Evolutionary conservation across 1,140 invertebrate species (phyloP).

Genomic region (Brachionus angularis): DNA sequence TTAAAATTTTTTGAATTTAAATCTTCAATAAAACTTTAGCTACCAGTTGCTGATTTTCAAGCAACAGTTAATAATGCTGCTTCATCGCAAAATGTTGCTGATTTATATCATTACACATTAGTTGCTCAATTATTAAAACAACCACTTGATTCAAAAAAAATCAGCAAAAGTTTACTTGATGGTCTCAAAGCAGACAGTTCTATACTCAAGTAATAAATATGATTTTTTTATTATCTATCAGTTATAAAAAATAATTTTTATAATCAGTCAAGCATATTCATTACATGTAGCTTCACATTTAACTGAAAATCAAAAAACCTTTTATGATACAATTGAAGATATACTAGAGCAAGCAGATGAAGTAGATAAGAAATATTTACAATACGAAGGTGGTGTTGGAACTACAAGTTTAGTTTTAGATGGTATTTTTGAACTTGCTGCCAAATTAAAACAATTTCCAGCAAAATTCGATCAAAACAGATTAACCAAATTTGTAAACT

Average conservation of each 20-base stretch:
- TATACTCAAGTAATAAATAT: constrained; percentile 16
- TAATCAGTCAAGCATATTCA: constrained; percentile 72
- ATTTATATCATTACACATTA: constrained; percentile 22
- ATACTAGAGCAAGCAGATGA: constrained; percentile 88
- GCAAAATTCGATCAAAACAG: constrained; percentile 66
- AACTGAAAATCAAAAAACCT: constrained; percentile 62
- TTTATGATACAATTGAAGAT: constrained; percentile 77
- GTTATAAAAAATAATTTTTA: not conserved
- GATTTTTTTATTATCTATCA: not conserved
- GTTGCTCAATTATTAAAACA: not conserved
- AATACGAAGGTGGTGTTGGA: constrained; percentile 84
- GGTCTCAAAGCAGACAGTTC: constrained; percentile 40
- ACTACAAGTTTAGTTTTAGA: constrained; percentile 67
- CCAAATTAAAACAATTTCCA: constrained; percentile 66
- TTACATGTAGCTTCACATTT: constrained; percentile 72
- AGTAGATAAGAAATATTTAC: constrained; percentile 73
- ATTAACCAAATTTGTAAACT: constrained; percentile 81
- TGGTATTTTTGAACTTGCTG: constrained; percentile 70
- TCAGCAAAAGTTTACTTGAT: not conserved
- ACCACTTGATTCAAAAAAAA: constrained; percentile 7
- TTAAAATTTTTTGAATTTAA: not conserved
- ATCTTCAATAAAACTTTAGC: not conserved
- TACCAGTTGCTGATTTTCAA: constrained; percentile 14
- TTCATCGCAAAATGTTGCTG: constrained; percentile 23
- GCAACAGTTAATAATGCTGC: not conserved